phyloP scores from a whole-genome alignment of 2,888 invertebrate genomes.

The Chalcosyrphus nemorum region DNA sequence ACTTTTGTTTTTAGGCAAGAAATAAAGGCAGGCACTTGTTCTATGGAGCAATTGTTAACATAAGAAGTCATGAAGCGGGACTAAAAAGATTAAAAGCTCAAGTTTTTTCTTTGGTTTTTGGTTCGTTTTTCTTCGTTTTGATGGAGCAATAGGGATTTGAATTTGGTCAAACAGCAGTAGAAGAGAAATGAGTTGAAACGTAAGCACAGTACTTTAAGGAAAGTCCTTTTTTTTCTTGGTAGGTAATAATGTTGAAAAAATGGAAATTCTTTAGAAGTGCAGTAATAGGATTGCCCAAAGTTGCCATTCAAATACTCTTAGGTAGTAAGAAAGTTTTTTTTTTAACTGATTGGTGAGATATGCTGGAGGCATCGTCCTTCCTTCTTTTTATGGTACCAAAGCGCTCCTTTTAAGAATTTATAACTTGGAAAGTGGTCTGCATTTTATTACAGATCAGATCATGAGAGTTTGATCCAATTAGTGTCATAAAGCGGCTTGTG shows the following conservation, averaged over 20 bases:
- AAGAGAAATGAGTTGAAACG: constrained; percentile 2
- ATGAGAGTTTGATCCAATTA: too few species aligned
- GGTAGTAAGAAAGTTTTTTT: background rate
- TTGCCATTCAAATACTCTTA: background rate
- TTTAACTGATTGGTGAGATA: background rate
- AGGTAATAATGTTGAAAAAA: constrained; percentile 7
- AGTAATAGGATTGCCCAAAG: constrained; percentile 5
- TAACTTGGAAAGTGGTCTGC: too few species aligned
- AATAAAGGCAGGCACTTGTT: constrained; percentile 3
- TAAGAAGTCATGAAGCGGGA: constrained; percentile 38
- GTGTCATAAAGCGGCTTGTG: too few species aligned
- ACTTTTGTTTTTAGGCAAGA: constrained; percentile 4
- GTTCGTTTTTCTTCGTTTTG: background rate
- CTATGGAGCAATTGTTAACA: constrained; percentile 46
- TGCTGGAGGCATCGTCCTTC: too few species aligned
- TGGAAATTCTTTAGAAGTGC: background rate
- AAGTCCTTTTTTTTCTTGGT: constrained; percentile 10
- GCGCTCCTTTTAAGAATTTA: too few species aligned
- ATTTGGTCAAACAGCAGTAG: background rate
- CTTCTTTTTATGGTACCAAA: too few species aligned
- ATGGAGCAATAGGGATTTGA: constrained; percentile 31
- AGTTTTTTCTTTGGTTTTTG: background rate
- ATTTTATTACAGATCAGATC: too few species aligned
- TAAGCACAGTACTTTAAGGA: background rate
- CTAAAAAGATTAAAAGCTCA: constrained; percentile 20